Percentiles rank a stretch among this genome's conserved stretches.
These are phyloP conservation scores for Siderastrea radians DNA, from an alignment of 92 coral and sea anemone genomes.

Conservation along the genomic window DNA sequence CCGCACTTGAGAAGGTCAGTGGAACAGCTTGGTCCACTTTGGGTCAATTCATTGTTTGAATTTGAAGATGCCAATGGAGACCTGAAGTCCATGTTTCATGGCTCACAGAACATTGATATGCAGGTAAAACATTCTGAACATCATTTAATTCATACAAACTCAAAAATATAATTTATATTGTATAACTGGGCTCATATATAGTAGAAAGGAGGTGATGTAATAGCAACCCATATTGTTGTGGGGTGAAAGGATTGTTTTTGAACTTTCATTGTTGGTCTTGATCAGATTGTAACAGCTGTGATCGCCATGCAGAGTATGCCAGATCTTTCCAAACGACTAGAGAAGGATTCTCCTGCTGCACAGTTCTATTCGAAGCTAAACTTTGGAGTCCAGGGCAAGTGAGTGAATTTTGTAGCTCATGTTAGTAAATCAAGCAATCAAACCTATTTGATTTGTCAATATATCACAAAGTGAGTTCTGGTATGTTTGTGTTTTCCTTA, in stretches of 20 bases:
- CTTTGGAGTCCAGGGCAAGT: slow-evolving; percentile 33
- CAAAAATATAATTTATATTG: too few relatives aligned
- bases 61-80: slow-evolving; percentile 47
- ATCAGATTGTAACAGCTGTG: slow-evolving; percentile 23
- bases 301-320: slow-evolving; percentile 21
- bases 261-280: neutral
- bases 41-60: slow-evolving; percentile 24
- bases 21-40: slow-evolving; percentile 15
- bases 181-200: too few relatives aligned
- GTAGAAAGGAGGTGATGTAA: too few relatives aligned
- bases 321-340: slow-evolving; percentile 14
- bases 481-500: too few relatives aligned
- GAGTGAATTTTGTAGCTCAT: neutral
- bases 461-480: too few relatives aligned
- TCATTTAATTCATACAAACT: too few relatives aligned
- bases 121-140: neutral
- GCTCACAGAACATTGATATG: slow-evolving; percentile 33
- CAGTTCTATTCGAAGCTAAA: slow-evolving; percentile 23
- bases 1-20: neutral
- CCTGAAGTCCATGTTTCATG: slow-evolving; percentile 18
- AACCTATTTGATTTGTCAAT: too few relatives aligned
- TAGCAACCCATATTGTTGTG: too few relatives aligned
- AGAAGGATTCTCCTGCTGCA: slow-evolving; percentile 40
- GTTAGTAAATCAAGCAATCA: too few relatives aligned
- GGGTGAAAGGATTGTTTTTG: too few relatives aligned